Evolutionary conservation across 1,140 invertebrate genomes (phyloP).

Genomic region (Megathymus violae): DNA sequence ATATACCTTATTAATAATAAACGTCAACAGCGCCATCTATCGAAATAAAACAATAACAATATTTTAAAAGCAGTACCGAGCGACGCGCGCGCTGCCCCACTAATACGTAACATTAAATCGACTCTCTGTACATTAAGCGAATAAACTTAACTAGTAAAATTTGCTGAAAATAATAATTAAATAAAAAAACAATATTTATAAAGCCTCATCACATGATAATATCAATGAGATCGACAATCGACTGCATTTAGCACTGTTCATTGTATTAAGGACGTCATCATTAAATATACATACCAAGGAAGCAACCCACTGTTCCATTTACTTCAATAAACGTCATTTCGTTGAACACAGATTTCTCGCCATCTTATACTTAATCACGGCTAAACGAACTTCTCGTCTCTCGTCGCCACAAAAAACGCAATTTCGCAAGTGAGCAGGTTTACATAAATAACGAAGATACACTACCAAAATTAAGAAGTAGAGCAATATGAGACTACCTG

Average conservation of each 20-base stretch:
- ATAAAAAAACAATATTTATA: constrained; percentile 53
- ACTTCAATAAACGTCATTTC: too few species aligned
- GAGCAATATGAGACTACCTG: background rate
- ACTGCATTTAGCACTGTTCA: constrained; percentile 44
- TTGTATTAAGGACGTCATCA: background rate
- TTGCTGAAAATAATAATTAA: constrained; percentile 54
- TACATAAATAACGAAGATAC: background rate
- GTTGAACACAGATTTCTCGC: too few species aligned
- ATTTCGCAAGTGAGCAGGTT: too few species aligned
- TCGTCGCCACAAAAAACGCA: too few species aligned
- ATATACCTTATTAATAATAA: constrained; percentile 16
- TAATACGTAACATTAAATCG: constrained; percentile 58
- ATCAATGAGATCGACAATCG: constrained; percentile 68
- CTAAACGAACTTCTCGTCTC: too few species aligned
- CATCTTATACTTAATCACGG: too few species aligned
- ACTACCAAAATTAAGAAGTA: constrained; percentile 4
- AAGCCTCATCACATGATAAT: constrained; percentile 71
- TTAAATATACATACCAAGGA: background rate
- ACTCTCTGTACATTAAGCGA: constrained; percentile 61
- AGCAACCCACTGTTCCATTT: background rate
- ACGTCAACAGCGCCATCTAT: constrained; percentile 41
- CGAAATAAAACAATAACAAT: constrained; percentile 41
- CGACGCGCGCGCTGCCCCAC: constrained; percentile 51
- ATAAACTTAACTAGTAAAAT: constrained; percentile 64
- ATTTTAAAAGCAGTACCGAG: constrained; percentile 45